These are phyloP conservation scores for Scaptomyza cyrtandrae DNA, from an alignment of 2,888 invertebrate species.

Conservation along the genomic window DNA sequence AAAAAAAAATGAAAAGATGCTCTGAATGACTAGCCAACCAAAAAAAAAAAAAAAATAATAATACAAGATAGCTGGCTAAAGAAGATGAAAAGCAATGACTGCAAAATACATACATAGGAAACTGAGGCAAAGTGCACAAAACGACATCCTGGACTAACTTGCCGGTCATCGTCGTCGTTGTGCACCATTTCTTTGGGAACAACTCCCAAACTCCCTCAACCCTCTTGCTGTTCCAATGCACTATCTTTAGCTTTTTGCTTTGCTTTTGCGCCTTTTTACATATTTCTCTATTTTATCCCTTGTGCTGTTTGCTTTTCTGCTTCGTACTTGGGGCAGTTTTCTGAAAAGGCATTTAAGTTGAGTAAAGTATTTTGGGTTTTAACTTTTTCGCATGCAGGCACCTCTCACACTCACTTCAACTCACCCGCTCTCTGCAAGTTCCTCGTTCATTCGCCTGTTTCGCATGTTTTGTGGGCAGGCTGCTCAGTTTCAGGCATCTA, in stretches of 20 bases:
- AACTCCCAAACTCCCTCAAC: not conserved
- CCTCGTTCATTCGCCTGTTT: slow-evolving; percentile 24
- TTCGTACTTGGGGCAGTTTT: slow-evolving; percentile 19
- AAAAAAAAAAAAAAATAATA: not conserved
- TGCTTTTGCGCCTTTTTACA: slow-evolving; percentile 38
- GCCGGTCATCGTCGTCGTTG: slow-evolving; percentile 48
- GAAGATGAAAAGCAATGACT: slow-evolving; percentile 56
- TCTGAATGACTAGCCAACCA: slow-evolving; percentile 26
- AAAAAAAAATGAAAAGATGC: slow-evolving; percentile 15
- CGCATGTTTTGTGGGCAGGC: slow-evolving; percentile 35
- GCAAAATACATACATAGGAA: slow-evolving; percentile 59
- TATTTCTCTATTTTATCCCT: slow-evolving; percentile 45
- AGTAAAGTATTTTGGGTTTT: slow-evolving; percentile 62
- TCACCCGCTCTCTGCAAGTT: not conserved
- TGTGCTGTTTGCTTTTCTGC: slow-evolving; percentile 29
- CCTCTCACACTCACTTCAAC: not conserved
- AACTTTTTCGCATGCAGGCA: slow-evolving; percentile 59
- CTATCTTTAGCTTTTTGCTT: slow-evolving; percentile 15
- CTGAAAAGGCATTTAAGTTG: slow-evolving; percentile 64
- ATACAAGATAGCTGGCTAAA: slow-evolving; percentile 1
- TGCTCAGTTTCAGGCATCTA: slow-evolving; percentile 1
- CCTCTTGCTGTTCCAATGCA: slow-evolving; percentile 2
- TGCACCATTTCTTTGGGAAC: slow-evolving; percentile 28
- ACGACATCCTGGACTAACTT: slow-evolving; percentile 71
- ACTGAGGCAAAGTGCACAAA: slow-evolving; percentile 62